Evolutionary conservation across 2,888 invertebrate species (phyloP).

Genomic region (Drosophila monieri): DNA sequence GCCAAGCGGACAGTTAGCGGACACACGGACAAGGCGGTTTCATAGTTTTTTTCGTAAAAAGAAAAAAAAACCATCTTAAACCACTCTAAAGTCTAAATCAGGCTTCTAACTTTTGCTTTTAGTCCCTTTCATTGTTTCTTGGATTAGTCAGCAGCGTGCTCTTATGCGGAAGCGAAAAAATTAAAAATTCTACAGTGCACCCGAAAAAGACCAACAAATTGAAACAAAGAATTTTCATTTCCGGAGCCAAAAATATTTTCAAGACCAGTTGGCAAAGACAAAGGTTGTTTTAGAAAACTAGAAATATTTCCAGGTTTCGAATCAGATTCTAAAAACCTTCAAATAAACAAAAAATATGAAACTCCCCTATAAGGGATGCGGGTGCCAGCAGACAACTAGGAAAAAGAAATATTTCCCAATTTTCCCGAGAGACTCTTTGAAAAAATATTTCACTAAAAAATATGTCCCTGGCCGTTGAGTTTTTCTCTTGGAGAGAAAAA

Average conservation of each 20-base stretch:
- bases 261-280: slow-evolving; percentile 31
- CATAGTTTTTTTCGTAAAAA: not conserved
- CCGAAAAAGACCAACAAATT: slow-evolving; percentile 51
- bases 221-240: slow-evolving; percentile 74
- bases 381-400: slow-evolving; percentile 20
- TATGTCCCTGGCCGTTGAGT: slow-evolving; percentile 2
- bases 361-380: slow-evolving; percentile 9
- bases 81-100: not conserved
- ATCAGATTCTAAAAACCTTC: too few relatives aligned
- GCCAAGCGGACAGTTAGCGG: too few relatives aligned
- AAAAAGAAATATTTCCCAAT: slow-evolving; percentile 19
- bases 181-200: slow-evolving; percentile 51
- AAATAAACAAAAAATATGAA: not conserved
- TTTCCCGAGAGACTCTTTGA: slow-evolving; percentile 6
- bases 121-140: slow-evolving; percentile 16
- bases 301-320: too few relatives aligned
- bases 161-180: slow-evolving; percentile 57
- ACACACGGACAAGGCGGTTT: too few relatives aligned
- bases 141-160: slow-evolving; percentile 56
- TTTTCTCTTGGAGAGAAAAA: slow-evolving; percentile 53
- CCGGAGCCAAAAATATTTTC: slow-evolving; percentile 25
- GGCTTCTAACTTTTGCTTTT: slow-evolving; percentile 8
- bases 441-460: slow-evolving; percentile 24
- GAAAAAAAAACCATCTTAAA: slow-evolving; percentile 12
- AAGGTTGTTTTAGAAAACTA: not conserved